Percentiles rank a stretch among this genome's conserved stretches.
Evolutionary conservation across 2,797 vertebrate genomes (phyloP).

Genomic region (Synanceia verrucosa): DNA sequence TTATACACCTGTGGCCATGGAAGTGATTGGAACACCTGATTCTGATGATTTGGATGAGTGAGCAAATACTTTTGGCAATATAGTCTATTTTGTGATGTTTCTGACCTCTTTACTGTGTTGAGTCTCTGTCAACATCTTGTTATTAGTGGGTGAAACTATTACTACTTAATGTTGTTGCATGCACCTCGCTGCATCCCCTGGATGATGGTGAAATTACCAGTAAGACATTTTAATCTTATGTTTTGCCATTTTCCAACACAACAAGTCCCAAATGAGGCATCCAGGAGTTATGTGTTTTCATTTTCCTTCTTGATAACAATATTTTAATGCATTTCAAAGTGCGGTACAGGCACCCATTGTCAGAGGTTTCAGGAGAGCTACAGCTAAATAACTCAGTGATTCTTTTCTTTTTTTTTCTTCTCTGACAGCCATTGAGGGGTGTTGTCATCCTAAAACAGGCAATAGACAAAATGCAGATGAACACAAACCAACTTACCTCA

Average conservation of each 20-base stretch:
- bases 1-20: no score
- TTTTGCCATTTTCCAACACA: background rate
- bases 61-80: no score
- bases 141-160: background rate
- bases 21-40: no score
- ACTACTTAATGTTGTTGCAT: background rate
- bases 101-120: no score
- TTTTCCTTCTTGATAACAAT: constrained; percentile 31
- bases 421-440: constrained; percentile 93
- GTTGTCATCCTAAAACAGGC: constrained; percentile 97
- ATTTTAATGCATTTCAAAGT: constrained; percentile 54
- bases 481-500: constrained; percentile 99
- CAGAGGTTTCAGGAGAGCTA: background rate
- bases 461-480: constrained; percentile 99
- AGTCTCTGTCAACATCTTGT: background rate
- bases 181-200: background rate
- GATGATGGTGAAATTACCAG: background rate
- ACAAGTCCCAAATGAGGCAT: background rate
- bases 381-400: constrained; percentile 4
- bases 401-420: constrained; percentile 38
- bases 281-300: background rate
- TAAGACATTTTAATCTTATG: background rate
- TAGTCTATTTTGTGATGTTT: no score
- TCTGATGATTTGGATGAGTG: no score
- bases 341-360: background rate